Evolutionary conservation across 2,797 vertebrate species (phyloP).

Genomic region (Leuciscus waleckii): DNA sequence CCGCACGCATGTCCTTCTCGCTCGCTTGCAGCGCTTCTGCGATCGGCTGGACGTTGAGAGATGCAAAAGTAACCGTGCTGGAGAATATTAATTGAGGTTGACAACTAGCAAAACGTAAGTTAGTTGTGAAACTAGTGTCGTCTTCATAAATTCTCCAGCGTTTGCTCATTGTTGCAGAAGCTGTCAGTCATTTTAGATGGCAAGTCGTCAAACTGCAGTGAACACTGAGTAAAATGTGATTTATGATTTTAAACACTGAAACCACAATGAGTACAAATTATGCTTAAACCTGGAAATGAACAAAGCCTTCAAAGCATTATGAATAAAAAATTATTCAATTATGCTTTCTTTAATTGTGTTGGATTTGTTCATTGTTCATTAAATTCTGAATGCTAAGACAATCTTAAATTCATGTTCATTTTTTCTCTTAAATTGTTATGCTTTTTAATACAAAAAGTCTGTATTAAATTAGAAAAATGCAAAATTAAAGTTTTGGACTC

Average conservation of each 20-base stretch:
- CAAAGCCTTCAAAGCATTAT: background rate
- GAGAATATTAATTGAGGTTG: background rate
- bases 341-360: background rate
- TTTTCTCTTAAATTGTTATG: background rate
- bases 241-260: too few relatives aligned
- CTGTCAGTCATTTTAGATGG: background rate
- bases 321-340: background rate
- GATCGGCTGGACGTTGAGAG: background rate
- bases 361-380: background rate
- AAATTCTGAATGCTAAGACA: too few relatives aligned
- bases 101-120: background rate
- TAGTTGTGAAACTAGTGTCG: background rate
- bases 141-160: background rate
- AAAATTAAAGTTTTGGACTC: background rate
- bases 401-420: background rate
- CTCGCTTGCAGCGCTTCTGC: background rate
- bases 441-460: background rate
- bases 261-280: background rate
- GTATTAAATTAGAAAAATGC: background rate
- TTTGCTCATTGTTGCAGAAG: background rate
- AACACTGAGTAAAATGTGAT: background rate
- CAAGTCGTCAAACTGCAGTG: too few relatives aligned
- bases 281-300: background rate
- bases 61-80: background rate
- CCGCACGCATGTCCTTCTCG: background rate